These are phyloP conservation scores for Oryzias dopingdopingensis DNA, from an alignment of 2,797 vertebrate species.

Conservation along the genomic window DNA sequence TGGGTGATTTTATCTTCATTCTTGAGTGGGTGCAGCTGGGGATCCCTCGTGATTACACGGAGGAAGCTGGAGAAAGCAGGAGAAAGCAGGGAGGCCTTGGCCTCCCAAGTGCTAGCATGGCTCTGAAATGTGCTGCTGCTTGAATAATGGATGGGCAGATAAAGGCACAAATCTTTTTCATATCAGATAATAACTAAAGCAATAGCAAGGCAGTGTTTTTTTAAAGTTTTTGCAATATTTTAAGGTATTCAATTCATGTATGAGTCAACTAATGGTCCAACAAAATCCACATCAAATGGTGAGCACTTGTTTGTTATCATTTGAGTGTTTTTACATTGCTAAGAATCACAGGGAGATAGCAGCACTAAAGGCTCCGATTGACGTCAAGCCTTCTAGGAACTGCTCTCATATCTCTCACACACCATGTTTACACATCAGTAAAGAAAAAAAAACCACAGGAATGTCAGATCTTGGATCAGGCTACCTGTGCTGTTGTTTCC, in stretches of 20 bases:
- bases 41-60: not conserved
- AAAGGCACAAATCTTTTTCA: constrained; percentile 35
- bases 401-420: constrained; percentile 39
- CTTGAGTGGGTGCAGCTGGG: not conserved
- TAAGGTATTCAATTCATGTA: constrained; percentile 10
- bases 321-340: constrained; percentile 46
- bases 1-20: not conserved
- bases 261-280: constrained; percentile 38
- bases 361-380: constrained; percentile 55
- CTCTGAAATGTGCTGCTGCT: not conserved
- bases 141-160: not conserved
- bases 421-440: constrained; percentile 33
- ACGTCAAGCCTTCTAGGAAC: constrained; percentile 61
- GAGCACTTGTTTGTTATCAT: constrained; percentile 41
- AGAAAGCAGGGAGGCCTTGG: not conserved
- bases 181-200: constrained; percentile 37
- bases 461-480: constrained; percentile 31
- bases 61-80: not conserved
- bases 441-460: constrained; percentile 33
- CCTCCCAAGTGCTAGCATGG: not conserved
- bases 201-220: constrained; percentile 24
- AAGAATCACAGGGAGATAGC: constrained; percentile 58
- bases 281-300: constrained; percentile 26
- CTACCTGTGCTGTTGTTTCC: constrained; percentile 41
- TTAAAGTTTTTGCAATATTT: constrained; percentile 11